These are phyloP conservation scores for Oligia fasciuncula DNA, from an alignment of 2,888 invertebrate species.

Conservation along the genomic window DNA sequence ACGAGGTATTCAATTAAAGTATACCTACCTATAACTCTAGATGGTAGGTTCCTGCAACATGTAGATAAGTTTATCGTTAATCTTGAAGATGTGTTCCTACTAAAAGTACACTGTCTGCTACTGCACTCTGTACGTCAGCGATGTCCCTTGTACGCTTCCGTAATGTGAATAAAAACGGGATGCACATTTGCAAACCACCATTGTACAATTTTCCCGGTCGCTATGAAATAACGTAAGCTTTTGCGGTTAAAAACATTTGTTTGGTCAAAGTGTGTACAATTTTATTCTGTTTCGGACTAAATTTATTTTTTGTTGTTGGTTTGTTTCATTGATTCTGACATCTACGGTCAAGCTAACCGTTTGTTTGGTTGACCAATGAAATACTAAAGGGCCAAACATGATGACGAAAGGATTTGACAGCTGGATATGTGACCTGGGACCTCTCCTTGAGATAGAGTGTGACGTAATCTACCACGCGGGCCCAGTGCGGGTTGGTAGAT, in stretches of 20 bases:
- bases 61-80: neutral
- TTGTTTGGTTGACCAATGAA: neutral
- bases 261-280: constrained; percentile 2
- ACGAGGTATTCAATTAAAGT: neutral
- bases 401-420: neutral
- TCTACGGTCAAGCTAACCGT: neutral
- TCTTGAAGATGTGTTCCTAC: neutral
- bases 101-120: constrained; percentile 8
- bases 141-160: neutral
- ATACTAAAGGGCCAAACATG: neutral
- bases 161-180: constrained; percentile 10
- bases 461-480: neutral
- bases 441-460: neutral
- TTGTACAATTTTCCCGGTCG: constrained; percentile 17
- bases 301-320: neutral
- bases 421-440: too few relatives aligned
- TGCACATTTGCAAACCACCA: constrained; percentile 31
- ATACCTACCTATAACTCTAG: too few relatives aligned
- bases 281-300: neutral
- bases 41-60: neutral
- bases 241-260: constrained; percentile 18
- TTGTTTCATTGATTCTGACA: constrained; percentile 1
- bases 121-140: constrained; percentile 17
- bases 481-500: neutral
- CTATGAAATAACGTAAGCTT: constrained; percentile 8